Base-by-base conservation (phyloP, 2,888 invertebrate genomes). In the Heterodera filipjevi region DNA sequence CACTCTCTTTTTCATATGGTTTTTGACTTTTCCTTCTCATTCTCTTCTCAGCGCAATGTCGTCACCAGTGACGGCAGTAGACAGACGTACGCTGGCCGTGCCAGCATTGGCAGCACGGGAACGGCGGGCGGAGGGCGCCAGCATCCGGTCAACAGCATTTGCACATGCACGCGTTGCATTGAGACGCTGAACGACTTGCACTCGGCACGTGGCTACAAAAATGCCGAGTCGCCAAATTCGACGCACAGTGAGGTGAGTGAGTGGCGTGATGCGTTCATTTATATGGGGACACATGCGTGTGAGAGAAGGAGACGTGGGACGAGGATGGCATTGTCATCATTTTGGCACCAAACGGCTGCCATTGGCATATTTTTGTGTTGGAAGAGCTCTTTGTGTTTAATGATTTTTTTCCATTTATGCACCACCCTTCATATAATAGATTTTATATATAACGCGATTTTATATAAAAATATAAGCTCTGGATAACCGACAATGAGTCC, bases 201-300 rank as follows among this genome's bases (percentile, higher is more conserved):
- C 19, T 75, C 77, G 46, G 30, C 76, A n/a, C 77, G 75, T 22
- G 80, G 73, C 32, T 83, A 83, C 74, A 82, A 83, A 46, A 83
- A 79, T 68, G 85, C 83, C n/a, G 83, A 83, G 66, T 85, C 85
- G 12, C 83, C 83, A 32, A 70, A 78, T 32, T 83, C 83, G 27
- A 85, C 80, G n/a, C 83, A 85, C 71, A 83, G 83, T 72, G 83
- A 83, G 70, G 83, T 82, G n/a, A n/a, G n/a, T n/a, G n/a, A n/a
- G n/a, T n/a, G n/a, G n/a, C n/a, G 71, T n/a, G 39, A 39, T 39
- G 39, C 39, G 39, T 39, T 10, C 39, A 39, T 39, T 39, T 12
- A 39, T 39, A 10, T 39, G 12, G n/a, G n/a, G n/a, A n/a, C n/a
- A n/a, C n/a, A 39, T 39, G 12, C 12, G 39, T 10, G 6, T 39